Base-by-base conservation (phyloP, 92 coral and sea anemone species). In the Metridium senile region DNA sequence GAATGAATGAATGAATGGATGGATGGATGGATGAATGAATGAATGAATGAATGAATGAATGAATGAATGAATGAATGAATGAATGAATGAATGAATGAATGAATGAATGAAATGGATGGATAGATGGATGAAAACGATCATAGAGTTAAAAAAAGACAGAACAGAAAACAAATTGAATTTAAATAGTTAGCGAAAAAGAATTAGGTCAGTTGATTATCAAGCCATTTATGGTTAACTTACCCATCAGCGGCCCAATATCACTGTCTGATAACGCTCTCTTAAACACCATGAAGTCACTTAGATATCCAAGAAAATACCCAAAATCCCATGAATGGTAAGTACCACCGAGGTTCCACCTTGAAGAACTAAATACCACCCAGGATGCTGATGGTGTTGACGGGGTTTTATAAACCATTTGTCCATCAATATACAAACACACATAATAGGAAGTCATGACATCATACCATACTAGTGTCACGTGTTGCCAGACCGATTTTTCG, bases 261-360 rank as follows among this genome's bases (percentile, higher is more conserved):
- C 58, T 33, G 26, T 11, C 56, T 28, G 22, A 21, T 62, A 86
- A 31, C 52, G 71, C 72, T 66, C 81, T 75, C 22, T 61, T 49
- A 77, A 81, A 86, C 10, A 86, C 64, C 51, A 69, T 75, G 1
- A 86, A 72, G 11, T 86, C 85, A 64, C 90, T 86, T 39, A 86
- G 68, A 39, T 70, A 86, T 9, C 90, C 90, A 46, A 82, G 87
- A 31, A 70, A 86, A 51, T 70, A 81, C 1, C 65, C 70, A 67
- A 79, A 70, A 1, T 57, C 20, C 58, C 54, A 58, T 3, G 30
- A 31, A 65, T 11, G 0, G 1, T 45, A 20, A 20, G 68, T 29
- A 1, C 66, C 31, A 23, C 72, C 77, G 58, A 79, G 76, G 17
- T 79, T 81, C 90, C 66, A 86, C 53, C 11, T 51, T 52, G 1